A percentile compares a stretch with the other conserved stretches of the same genome.
These are phyloP conservation scores for Drosophila quinaria DNA, from an alignment of 2,888 invertebrate genomes.

Conservation along the genomic window DNA sequence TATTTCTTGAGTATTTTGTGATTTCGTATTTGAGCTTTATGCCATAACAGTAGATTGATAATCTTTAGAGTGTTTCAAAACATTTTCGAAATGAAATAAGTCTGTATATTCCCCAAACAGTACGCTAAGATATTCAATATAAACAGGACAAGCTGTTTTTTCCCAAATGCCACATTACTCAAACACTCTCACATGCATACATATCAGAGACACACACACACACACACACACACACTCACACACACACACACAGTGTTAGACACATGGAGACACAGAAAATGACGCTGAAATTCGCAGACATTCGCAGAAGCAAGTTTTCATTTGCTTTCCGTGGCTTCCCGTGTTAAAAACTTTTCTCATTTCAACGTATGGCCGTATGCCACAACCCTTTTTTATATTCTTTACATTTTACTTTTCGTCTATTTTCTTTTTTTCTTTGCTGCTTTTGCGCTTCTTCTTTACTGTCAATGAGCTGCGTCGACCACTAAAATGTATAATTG, in stretches of 20 bases:
- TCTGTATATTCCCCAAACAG: not conserved
- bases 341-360: constrained; percentile 65
- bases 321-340: constrained; percentile 12
- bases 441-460: constrained; percentile 18
- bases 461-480: constrained; percentile 68
- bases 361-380: constrained; percentile 41
- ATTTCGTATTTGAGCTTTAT: no score
- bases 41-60: not conserved
- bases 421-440: constrained; percentile 13
- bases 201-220: not conserved
- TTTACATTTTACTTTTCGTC: constrained; percentile 11
- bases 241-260: not conserved
- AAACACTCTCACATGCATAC: not conserved
- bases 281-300: constrained; percentile 40
- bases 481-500: constrained; percentile 76
- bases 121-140: constrained; percentile 10
- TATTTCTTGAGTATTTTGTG: no score
- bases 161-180: constrained; percentile 11
- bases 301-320: constrained; percentile 21
- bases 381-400: constrained; percentile 43
- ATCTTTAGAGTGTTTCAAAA: not conserved
- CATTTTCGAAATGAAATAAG: constrained; percentile 5
- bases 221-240: not conserved
- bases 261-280: constrained; percentile 3
- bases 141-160: constrained; percentile 19